phyloP scores from a whole-genome alignment of 23 tunicate species.

The Halocynthia roretzi region DNA sequence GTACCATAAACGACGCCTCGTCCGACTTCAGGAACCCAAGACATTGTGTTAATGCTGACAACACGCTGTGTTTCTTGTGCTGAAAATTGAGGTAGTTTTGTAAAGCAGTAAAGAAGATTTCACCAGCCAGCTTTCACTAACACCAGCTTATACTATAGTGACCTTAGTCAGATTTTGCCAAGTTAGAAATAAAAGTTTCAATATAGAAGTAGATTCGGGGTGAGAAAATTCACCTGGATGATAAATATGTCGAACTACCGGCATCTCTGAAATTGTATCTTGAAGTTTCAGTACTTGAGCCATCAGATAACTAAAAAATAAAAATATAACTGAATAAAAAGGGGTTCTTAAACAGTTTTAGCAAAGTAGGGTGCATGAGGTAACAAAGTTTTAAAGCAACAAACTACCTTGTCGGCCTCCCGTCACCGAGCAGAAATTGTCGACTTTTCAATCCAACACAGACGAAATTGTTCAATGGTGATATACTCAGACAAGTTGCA shows the following conservation, averaged over 20 bases:
- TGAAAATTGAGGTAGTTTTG: neutral
- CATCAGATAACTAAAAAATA: constrained; percentile 35
- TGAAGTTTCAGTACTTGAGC: constrained; percentile 43
- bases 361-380: no score
- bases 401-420: constrained; percentile 5
- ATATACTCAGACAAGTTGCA: constrained; percentile 57
- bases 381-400: neutral
- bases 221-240: constrained; percentile 71
- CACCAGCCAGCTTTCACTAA: neutral
- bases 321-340: neutral
- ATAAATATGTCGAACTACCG: constrained; percentile 24
- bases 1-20: constrained; percentile 78
- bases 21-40: constrained; percentile 76
- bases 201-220: no score
- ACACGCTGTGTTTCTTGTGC: constrained; percentile 34
- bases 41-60: constrained; percentile 71
- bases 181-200: no score
- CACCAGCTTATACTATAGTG: neutral
- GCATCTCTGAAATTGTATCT: neutral
- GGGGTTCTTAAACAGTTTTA: neutral
- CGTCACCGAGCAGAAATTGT: constrained; percentile 18
- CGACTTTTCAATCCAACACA: constrained; percentile 69
- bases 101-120: no score
- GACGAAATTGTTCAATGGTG: constrained; percentile 63
- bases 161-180: neutral